Conservation (phyloP, 2,113 vertebrate species). For the Myodes glareolus region DNA sequence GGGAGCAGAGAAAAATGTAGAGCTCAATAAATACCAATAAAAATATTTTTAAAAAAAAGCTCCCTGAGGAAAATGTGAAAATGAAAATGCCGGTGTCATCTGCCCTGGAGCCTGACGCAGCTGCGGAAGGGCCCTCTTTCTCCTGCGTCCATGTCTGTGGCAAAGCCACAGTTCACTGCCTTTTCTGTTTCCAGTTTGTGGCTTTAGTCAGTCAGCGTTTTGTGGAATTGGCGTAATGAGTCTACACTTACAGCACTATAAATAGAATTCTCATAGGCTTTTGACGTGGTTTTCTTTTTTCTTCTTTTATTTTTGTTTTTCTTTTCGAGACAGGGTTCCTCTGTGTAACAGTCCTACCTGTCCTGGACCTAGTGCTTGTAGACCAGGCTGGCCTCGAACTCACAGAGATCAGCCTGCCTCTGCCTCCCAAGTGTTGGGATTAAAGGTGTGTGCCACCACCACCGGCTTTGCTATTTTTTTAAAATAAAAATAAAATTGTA, state of each 20-base stretch:
- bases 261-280: not conserved
- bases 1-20: too few relatives aligned
- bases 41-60: not conserved
- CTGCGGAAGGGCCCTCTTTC: not conserved
- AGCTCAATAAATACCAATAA: too few relatives aligned
- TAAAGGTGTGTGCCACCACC: not conserved
- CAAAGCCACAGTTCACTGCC: not conserved
- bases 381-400: not conserved
- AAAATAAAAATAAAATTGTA: not conserved
- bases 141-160: not conserved
- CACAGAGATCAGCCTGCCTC: not conserved
- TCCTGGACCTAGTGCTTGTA: not conserved
- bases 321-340: not conserved
- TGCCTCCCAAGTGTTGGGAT: not conserved
- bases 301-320: not conserved
- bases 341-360: not conserved
- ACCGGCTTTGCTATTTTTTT: not conserved
- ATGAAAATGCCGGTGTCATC: not conserved
- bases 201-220: not conserved
- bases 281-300: not conserved
- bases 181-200: not conserved
- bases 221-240: not conserved
- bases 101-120: too few relatives aligned
- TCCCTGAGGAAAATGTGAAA: not conserved
- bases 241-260: not conserved